Base-by-base conservation (phyloP, 2,888 invertebrate species). In the Callyntrura guangdongensis region DNA sequence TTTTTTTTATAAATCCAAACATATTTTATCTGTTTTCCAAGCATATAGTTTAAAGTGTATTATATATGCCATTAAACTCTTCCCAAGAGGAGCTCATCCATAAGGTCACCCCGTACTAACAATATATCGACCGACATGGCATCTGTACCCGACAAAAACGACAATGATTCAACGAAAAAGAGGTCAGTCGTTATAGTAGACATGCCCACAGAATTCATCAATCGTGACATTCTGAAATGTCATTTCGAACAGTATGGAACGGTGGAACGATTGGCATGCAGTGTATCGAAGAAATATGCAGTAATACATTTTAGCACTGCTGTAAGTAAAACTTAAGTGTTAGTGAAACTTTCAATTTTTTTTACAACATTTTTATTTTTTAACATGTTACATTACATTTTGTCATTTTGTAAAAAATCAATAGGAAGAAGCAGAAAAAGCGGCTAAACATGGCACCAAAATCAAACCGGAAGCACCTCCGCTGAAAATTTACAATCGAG, bases 281-380 rank as follows among this genome's bases (percentile, higher is more conserved):
- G 96, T 81, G 96, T 96, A 0, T 96, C 96, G 89, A 96, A 96
- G 81, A 96, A 96, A 89, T 96, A 96, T 93, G 97, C 97, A 92
- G 96, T 96, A 0, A 96, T 98, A 9, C 97, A 97, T 94, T 98
- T 97, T 95, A 96, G 96, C 61, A 96, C 95, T 56, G 96, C 96
- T 82, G 95, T 94, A 93, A 93, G 93, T 53, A 81, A 6, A n/a
- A n/a, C 17, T 84, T n/a, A 22, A 27, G 20, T 47, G 45, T 20
- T 61, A 4, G 47, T 77, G 14, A 36, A n/a, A n/a, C n/a, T n/a
- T 36, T 36, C 6, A 45, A 49, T 53, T 25, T 64, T 25, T 53
- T 81, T n/a, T 56, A 61, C 47, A 84, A 56, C 0, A 53, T 83
- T 20, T 74, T 64, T 9, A 36, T 36, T 36, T 36, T 4, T 36